Evolutionary conservation across 2,888 invertebrate species (phyloP).

Genomic region (Beris chalybata): DNA sequence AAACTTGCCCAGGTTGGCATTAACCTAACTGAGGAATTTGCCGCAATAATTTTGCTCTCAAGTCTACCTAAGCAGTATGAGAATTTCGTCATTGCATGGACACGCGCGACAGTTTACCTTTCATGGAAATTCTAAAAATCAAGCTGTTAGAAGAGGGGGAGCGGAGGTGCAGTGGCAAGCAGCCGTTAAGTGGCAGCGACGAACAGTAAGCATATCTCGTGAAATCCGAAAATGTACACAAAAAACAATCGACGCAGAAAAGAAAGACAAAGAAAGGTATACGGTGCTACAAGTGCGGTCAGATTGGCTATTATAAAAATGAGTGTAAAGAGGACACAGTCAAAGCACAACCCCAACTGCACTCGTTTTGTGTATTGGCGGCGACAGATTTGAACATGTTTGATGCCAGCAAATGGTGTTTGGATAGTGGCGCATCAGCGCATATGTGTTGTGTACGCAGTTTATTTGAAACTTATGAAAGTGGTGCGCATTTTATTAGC

Average conservation of each 20-base stretch:
- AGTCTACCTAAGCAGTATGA: background rate
- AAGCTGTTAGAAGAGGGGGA: background rate
- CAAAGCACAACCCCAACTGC: too few relatives aligned
- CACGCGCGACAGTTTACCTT: background rate
- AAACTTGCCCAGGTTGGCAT: background rate
- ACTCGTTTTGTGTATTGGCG: too few relatives aligned
- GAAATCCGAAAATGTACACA: background rate
- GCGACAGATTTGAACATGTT: too few relatives aligned
- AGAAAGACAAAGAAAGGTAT: background rate
- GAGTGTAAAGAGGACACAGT: too few relatives aligned
- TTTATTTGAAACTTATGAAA: background rate
- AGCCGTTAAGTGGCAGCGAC: background rate
- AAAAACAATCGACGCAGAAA: background rate
- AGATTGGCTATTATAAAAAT: background rate
- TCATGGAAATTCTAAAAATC: background rate
- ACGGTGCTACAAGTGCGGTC: background rate
- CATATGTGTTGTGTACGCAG: background rate
- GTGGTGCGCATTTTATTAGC: slow-evolving; percentile 6
- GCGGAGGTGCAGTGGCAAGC: background rate
- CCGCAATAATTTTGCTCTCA: background rate
- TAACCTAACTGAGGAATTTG: background rate
- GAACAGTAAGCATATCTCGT: background rate
- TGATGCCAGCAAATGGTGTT: background rate
- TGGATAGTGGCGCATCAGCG: background rate
- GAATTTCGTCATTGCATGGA: background rate